A percentile compares a stretch with the other conserved stretches of the same genome.
Conservation (phyloP, 2,888 invertebrate species). For the Argynnis bischoffii region DNA sequence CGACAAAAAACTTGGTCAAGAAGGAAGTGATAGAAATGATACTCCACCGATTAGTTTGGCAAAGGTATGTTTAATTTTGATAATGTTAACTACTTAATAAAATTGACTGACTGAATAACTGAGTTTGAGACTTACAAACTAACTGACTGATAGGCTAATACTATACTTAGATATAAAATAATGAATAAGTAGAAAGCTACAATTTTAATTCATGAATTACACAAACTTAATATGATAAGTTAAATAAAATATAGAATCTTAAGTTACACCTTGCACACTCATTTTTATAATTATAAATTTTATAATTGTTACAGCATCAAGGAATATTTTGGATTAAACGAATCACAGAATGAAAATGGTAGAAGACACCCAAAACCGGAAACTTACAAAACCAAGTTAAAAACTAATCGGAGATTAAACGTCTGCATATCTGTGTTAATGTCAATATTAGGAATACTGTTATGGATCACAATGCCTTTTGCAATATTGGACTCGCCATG, state of each 20-base stretch:
- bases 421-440: constrained; percentile 53
- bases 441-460: constrained; percentile 49
- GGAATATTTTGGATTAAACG: constrained; percentile 14
- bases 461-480: constrained; percentile 56
- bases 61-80: constrained; percentile 16
- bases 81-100: too few species aligned
- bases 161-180: too few species aligned
- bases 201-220: too few species aligned
- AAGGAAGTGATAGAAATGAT: constrained; percentile 14
- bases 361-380: background rate
- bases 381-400: constrained; percentile 43
- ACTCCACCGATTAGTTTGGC: constrained; percentile 21
- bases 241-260: too few species aligned
- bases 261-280: too few species aligned
- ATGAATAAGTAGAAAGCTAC: too few species aligned
- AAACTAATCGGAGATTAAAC: constrained; percentile 46
- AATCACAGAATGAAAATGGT: background rate
- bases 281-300: background rate
- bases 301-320: constrained; percentile 14
- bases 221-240: too few species aligned
- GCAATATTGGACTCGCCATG: constrained; percentile 50
- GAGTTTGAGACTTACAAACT: too few species aligned
- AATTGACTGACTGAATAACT: too few species aligned
- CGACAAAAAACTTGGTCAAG: background rate
- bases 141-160: background rate